Base-by-base conservation (phyloP, 2,888 invertebrate species). In the Apodemia zela region DNA sequence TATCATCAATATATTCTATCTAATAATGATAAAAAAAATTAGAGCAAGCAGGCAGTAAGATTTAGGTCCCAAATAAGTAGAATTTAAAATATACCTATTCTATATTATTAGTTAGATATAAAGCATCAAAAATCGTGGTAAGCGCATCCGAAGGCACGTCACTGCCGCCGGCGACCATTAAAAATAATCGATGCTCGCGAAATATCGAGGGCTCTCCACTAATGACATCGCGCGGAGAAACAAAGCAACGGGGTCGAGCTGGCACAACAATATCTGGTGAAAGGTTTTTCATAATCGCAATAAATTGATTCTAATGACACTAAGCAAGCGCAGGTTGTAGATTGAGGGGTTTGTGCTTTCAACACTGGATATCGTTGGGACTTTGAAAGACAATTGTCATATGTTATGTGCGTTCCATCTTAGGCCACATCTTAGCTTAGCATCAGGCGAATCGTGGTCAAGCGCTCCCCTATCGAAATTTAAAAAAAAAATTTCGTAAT, bases 191-290 rank as follows among this genome's bases (percentile, higher is more conserved):
- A 89, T 86, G 84, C 85, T 80, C 76, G 85, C 80, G 75, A 89
- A 89, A 88, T 89, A 89, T 89, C 84, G 89, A 89, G 87, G 76
- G 83, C 78, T 87, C 85, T 85, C 80, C 89, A 89, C 89, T 90
- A 90, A 90, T 89, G 90, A 89, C 81, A 89, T 88, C 79, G 85
- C 83, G 73, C 79, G 78, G 79, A 84, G 85, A 89, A 89, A 89
- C 89, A 89, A 88, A 87, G 84, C 81, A 77, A 73, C 76, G 80
- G 78, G 79, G 78, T 78, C 76, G 75, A 42, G 42, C 42, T 42
- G 42, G 66, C 63, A 21, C 51, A 18, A 21, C 21, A 25, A 21
- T 21, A 21, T 13, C 49, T 54, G 51, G 51, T 61, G 42, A 42
- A 42, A 67, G 63, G 60, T 51, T 62, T 64, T 61, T 35, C 59